phyloP scores from a whole-genome alignment of 2,888 invertebrate genomes.

The Mactromeris polynyma region DNA sequence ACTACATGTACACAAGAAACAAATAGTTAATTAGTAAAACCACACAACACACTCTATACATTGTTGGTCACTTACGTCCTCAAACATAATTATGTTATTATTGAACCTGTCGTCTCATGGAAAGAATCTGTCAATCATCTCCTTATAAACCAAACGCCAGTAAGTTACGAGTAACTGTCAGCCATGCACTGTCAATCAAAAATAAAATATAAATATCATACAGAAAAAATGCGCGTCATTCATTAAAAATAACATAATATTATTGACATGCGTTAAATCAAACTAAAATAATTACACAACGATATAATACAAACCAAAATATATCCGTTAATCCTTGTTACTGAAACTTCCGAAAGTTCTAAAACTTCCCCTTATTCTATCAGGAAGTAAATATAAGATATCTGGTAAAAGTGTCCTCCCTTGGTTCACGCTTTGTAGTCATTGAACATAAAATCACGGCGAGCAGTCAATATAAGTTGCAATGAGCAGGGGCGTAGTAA shows the following conservation, averaged over 20 bases:
- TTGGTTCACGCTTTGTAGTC: slow-evolving; percentile 11
- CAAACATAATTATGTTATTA: background rate
- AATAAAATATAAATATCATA: background rate
- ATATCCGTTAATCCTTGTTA: background rate
- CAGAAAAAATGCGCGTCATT: background rate
- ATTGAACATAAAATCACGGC: background rate
- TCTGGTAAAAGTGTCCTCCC: background rate
- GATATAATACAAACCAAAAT: background rate
- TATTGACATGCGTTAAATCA: background rate
- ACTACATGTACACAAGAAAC: too few species aligned
- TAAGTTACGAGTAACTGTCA: background rate
- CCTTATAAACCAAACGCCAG: background rate
- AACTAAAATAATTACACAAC: background rate
- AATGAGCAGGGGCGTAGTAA: background rate
- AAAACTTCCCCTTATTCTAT: background rate
- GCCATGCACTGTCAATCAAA: background rate
- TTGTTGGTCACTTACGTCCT: background rate
- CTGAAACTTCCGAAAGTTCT: slow-evolving; percentile 1
- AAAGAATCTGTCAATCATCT: background rate
- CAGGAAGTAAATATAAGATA: slow-evolving; percentile 1
- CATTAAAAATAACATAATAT: background rate
- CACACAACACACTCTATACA: background rate
- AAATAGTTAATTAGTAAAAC: too few species aligned
- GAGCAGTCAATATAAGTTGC: background rate
- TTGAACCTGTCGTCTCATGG: background rate